Conservation (phyloP, 2,888 invertebrate species). For the Ophraella communa region DNA sequence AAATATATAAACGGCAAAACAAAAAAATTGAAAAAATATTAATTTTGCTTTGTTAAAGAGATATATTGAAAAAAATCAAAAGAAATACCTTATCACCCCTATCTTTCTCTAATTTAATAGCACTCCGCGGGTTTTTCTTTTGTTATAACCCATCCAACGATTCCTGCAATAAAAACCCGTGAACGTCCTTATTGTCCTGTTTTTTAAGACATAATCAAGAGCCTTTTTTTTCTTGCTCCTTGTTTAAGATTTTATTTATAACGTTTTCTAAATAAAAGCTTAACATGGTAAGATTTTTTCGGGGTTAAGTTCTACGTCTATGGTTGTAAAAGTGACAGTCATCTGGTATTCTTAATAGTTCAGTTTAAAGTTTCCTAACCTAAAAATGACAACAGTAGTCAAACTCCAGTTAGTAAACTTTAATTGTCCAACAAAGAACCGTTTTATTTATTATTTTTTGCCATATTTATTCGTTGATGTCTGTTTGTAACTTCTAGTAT, state of each 20-base stretch:
- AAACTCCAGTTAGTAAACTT: not conserved
- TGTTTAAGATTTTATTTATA: not conserved
- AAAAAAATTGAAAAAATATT: no score
- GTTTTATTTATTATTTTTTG: constrained; percentile 42
- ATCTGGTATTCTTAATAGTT: constrained; percentile 16
- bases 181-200: no score
- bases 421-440: constrained; percentile 26
- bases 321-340: not conserved
- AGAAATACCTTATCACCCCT: no score
- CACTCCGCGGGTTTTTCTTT: no score
- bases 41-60: no score
- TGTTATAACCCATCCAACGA: no score
- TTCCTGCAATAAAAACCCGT: no score
- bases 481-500: constrained; percentile 42
- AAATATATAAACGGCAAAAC: no score
- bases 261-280: not conserved
- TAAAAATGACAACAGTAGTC: not conserved
- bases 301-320: not conserved
- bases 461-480: constrained; percentile 43
- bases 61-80: no score
- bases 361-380: not conserved
- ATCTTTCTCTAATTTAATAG: no score
- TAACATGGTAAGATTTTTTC: not conserved
- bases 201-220: no score
- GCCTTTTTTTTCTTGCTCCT: no score